Base-by-base conservation (phyloP, 2,797 vertebrate species). In the Carapus acus region DNA sequence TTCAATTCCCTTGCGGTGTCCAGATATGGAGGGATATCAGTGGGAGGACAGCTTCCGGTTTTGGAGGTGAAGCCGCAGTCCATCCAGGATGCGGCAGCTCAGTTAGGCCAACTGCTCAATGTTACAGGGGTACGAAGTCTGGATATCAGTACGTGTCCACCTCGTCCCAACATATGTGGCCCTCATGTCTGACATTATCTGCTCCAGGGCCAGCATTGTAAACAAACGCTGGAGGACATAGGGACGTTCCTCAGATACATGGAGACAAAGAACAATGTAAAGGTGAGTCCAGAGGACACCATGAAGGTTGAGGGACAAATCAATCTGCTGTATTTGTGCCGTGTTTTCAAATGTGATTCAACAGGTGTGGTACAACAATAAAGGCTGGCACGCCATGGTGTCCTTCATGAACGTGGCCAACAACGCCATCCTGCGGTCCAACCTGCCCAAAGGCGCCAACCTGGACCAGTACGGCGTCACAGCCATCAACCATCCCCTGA, bases 311-410 rank as follows among this genome's bases (percentile, higher is more conserved):
- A n/a, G n/a, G n/a, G n/a, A n/a, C n/a, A n/a, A n/a, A n/a, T n/a
- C n/a, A n/a, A n/a, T n/a, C n/a, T n/a, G n/a, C n/a, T n/a, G n/a
- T n/a, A n/a, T n/a, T n/a, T n/a, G n/a, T n/a, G 14, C 31, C 4
- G 24, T 27, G 24, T 27, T 33, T 33, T 34, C n/a, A 9, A 7
- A 16, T 39, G 1, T 49, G 7, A 46, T 34, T 73, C 2, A 19
- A 8, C 53, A 98, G 94, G 94, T 97, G 22, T 97, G 94, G 95
- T 97, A 92, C 82, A 98, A 93, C 81, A 97, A 97, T 68, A 98
- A 98, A 72, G 94, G 95, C 63, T 97, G 94, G 94, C 95, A 98
- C 3, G 89, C 94, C 40, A 79, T 93, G 87, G 94, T 92, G 50
- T 88, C 88, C 54, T 97, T 96, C 65, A 89, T 97, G 82, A 97